Evolutionary conservation across 2,888 invertebrate species (phyloP).

Genomic region (Spodoptera exigua): DNA sequence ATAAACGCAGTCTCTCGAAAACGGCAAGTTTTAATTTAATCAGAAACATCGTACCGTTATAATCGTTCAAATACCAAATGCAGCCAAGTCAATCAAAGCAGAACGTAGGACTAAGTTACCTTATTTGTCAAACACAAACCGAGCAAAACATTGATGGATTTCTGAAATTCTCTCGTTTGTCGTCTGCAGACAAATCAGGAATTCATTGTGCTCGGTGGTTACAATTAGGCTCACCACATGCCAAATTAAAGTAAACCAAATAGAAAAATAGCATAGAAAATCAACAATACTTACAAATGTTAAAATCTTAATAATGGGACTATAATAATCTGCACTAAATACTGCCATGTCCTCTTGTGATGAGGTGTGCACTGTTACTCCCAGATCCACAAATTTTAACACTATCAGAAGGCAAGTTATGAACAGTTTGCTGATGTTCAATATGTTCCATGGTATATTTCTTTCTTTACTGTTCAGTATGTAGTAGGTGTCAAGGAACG

Average conservation of each 20-base stretch:
- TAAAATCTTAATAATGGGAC: slow-evolving; percentile 93
- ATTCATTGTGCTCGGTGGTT: too few relatives aligned
- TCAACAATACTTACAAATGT: slow-evolving; percentile 93
- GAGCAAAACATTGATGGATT: too few relatives aligned
- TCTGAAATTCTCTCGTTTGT: too few relatives aligned
- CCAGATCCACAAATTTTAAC: slow-evolving; percentile 92
- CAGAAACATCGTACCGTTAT: too few relatives aligned
- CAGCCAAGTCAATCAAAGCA: too few relatives aligned
- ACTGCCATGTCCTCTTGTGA: slow-evolving; percentile 86
- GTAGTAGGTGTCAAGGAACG: slow-evolving; percentile 93
- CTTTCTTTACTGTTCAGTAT: slow-evolving; percentile 93
- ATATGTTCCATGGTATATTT: slow-evolving; percentile 93
- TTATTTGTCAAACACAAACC: too few relatives aligned
- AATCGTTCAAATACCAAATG: too few relatives aligned
- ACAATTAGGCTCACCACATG: too few relatives aligned
- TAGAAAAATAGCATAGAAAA: slow-evolving; percentile 17
- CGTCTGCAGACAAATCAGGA: too few relatives aligned
- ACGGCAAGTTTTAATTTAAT: too few relatives aligned
- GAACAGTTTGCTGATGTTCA: slow-evolving; percentile 92
- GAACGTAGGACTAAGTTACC: too few relatives aligned
- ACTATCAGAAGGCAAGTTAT: slow-evolving; percentile 91
- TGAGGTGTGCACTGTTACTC: slow-evolving; percentile 89
- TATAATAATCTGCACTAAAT: slow-evolving; percentile 92
- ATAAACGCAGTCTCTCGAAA: too few relatives aligned
- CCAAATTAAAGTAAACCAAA: background rate